phyloP scores from a whole-genome alignment of 2,113 vertebrate species.

The Thinocorus orbignyianus region DNA sequence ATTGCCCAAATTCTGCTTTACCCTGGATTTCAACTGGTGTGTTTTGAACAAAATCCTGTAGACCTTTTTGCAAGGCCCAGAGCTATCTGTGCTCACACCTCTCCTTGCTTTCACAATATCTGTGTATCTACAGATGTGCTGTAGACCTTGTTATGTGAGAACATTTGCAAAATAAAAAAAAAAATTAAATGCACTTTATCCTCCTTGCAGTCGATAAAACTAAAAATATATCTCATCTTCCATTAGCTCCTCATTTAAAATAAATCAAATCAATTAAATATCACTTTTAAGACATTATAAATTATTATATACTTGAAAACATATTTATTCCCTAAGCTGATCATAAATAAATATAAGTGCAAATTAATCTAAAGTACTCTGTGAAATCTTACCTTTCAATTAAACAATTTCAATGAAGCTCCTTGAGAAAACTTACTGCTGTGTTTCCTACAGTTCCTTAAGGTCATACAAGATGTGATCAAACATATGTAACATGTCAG shows the following conservation, averaged over 20 bases:
- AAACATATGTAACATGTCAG: background rate
- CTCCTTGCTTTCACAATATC: background rate
- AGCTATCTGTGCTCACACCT: background rate
- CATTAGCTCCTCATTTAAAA: constrained; percentile 30
- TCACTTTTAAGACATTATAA: constrained; percentile 3
- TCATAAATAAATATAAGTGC: constrained; percentile 65
- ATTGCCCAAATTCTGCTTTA: background rate
- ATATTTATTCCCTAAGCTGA: constrained; percentile 61
- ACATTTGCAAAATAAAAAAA: constrained; percentile 24
- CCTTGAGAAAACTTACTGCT: constrained; percentile 49
- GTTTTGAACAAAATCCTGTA: background rate
- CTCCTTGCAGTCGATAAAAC: constrained; percentile 27
- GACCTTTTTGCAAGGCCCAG: background rate
- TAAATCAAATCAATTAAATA: constrained; percentile 60
- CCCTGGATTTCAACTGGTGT: background rate
- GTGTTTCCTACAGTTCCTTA: constrained; percentile 19
- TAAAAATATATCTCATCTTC: constrained; percentile 61
- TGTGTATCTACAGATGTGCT: background rate
- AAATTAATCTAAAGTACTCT: constrained; percentile 59
- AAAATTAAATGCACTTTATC: constrained; percentile 45
- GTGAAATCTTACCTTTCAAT: constrained; percentile 65
- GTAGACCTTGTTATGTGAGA: background rate
- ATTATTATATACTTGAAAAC: constrained; percentile 42
- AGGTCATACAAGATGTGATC: constrained; percentile 59
- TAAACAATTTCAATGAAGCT: constrained; percentile 56